Percentiles rank a stretch among this genome's conserved stretches.
Evolutionary conservation across 2,888 invertebrate genomes (phyloP).

Genomic region (Oeneis ivallda): DNA sequence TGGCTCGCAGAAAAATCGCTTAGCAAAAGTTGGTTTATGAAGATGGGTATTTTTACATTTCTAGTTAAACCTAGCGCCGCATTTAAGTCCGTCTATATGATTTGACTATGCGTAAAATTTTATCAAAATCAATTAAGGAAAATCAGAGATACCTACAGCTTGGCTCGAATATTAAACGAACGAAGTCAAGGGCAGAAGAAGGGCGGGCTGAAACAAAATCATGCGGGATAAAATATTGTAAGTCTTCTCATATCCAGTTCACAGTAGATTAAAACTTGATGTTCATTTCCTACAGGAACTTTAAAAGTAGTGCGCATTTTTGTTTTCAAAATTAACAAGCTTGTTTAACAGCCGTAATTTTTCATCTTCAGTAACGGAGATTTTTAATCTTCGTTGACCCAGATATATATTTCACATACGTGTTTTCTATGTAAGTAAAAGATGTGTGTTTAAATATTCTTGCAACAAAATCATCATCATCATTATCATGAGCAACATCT

Average conservation of each 20-base stretch:
- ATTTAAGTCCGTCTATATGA: too few relatives aligned
- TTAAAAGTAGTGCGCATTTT: slow-evolving; percentile 16
- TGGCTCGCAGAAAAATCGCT: too few relatives aligned
- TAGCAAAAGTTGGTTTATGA: too few relatives aligned
- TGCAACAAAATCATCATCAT: too few relatives aligned
- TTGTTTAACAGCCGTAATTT: slow-evolving; percentile 32
- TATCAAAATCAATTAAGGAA: background rate
- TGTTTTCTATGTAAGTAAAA: background rate
- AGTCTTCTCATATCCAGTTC: background rate
- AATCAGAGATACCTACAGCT: background rate
- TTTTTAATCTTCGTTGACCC: slow-evolving; percentile 34
- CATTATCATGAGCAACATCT: too few relatives aligned
- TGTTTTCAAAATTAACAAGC: slow-evolving; percentile 34
- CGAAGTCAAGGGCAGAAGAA: background rate
- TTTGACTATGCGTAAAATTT: too few relatives aligned
- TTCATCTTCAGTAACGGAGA: slow-evolving; percentile 20
- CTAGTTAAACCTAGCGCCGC: too few relatives aligned
- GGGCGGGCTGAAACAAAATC: background rate
- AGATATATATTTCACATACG: slow-evolving; percentile 12
- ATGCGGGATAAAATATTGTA: background rate
- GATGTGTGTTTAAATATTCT: background rate
- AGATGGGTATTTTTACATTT: too few relatives aligned
- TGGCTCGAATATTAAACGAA: too few relatives aligned
- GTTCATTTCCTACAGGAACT: background rate
- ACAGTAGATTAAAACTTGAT: background rate